Conservation (phyloP, 2,113 vertebrate species). For the Tylochromis polylepis region DNA sequence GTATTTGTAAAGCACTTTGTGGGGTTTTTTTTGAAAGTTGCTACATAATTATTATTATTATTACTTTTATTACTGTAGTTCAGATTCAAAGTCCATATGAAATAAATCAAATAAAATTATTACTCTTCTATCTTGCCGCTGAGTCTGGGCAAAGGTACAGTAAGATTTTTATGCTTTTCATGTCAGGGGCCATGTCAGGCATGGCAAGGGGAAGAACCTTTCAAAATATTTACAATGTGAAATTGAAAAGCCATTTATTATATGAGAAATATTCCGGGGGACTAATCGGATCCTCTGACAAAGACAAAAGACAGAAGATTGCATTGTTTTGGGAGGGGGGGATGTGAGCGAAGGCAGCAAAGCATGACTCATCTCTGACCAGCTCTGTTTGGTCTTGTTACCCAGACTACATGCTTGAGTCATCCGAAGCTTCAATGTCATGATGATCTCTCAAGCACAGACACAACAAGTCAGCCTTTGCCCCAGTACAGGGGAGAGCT, state of each 20-base stretch:
- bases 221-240: not conserved
- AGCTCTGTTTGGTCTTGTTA: not conserved
- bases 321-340: not conserved
- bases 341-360: not conserved
- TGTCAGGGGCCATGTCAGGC: not conserved
- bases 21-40: not conserved
- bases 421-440: conserved; percentile 17
- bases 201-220: not conserved
- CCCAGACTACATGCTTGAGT: conserved; percentile 11
- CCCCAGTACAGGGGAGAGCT: not conserved
- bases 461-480: conserved; percentile 18
- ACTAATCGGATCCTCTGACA: not conserved
- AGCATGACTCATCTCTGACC: conserved; percentile 4
- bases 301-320: not conserved
- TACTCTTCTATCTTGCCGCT: not conserved
- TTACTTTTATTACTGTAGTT: not conserved
- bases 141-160: not conserved
- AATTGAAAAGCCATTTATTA: not conserved
- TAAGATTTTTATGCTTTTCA: not conserved
- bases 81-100: not conserved
- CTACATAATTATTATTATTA: not conserved
- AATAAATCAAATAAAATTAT: not conserved
- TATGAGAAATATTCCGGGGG: not conserved
- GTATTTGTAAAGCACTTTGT: not conserved
- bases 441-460: not conserved